Base-by-base conservation (phyloP, 2,888 invertebrate genomes). In the Sphecodes monilicornis region DNA sequence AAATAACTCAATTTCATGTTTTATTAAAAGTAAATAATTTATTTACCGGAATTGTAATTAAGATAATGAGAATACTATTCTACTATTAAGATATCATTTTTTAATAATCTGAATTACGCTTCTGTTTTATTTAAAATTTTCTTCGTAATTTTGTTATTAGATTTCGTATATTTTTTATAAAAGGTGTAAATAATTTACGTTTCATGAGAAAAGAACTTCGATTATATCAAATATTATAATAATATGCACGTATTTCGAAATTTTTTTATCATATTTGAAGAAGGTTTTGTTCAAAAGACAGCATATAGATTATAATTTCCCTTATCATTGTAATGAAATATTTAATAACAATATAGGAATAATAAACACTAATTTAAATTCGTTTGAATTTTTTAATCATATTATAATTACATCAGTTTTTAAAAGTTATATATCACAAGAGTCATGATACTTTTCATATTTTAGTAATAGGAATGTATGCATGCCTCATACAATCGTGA, bases 1-100 rank as follows among this genome's bases (percentile, higher is more conserved):
- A 84, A 88, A 86, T 86, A 86, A 92, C 93, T 92, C 93, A 92
- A 90, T 92, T 88, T 91, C 83, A 89, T 91, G 86, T 89, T 85
- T 88, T 85, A 36, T 76, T 80, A 82, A 78, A 76, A 72, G 46
- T 77, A 82, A 68, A 85, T 75, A 76, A 78, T 80, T 86, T 79
- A 76, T 66, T 78, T 76, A 77, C 60, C 76, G 18, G 78, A 80
- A 78, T 80, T 86, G 54, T 36, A 39, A 68, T 18, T n/a, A 54
- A 60, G 75, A 39, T 82, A 73, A 85, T 88, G 72, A 71, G 75
- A 46, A 46, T 46, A 54, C n/a, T 50, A 70, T 73, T 66, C 29
- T 13, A 66, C 41, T 80, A 69, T 54, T 64, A 75, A 72, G 54
- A 50, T 22, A 66, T 78, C 5, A 71, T 50, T 74, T 50, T 29